Base-by-base conservation (phyloP, 1,140 invertebrate genomes). In the Panagrolaimus sp. region DNA sequence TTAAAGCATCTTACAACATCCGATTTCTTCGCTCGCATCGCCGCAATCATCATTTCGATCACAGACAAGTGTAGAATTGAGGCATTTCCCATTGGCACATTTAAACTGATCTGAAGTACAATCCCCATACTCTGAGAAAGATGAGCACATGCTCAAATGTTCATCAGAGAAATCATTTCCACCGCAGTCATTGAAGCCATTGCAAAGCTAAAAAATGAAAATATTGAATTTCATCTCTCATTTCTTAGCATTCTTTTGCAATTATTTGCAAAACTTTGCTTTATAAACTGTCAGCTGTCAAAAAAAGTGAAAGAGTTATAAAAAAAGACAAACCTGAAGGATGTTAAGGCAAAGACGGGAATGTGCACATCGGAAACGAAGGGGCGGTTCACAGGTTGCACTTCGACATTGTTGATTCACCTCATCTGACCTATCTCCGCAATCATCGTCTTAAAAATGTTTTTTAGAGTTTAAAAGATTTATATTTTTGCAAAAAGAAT, bases 11-110 rank as follows among this genome's bases (percentile, higher is more conserved):
- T 70, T 73, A 80, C 74, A 70, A 67, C 80, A 82, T 69, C 82
- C 80, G 63, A 92, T 89, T 85, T 98, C 96, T 84, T 98, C 95
- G 0, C 90, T 92, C 63, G 89, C 89, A 84, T 98, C 95, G 0
- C 91, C 91, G 83, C 96, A 98, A 83, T 98, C 94, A 83, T 96
- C 90, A 75, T 90, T 89, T 0, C 92, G 92, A 83, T 98, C 94
- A 84, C 96, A 98, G 32, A 97, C 90, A 84, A 94, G 93, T 0
- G 92, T 89, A 79, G 91, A 91, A 84, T 92, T 93, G 0, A 98
- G 89, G 83, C 95, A 98, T 38, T 90, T 89, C 10, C 75, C 74
- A 14, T 85, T 89, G 83, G 94, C 94, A 77, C 87, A 88, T 58
- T 84, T 83, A 76, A 87, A 88, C 48, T 87, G 77, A 67, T 86